These are phyloP conservation scores for Ecdyonurus torrentis DNA, from an alignment of 2,888 invertebrate genomes.

Conservation along the genomic window DNA sequence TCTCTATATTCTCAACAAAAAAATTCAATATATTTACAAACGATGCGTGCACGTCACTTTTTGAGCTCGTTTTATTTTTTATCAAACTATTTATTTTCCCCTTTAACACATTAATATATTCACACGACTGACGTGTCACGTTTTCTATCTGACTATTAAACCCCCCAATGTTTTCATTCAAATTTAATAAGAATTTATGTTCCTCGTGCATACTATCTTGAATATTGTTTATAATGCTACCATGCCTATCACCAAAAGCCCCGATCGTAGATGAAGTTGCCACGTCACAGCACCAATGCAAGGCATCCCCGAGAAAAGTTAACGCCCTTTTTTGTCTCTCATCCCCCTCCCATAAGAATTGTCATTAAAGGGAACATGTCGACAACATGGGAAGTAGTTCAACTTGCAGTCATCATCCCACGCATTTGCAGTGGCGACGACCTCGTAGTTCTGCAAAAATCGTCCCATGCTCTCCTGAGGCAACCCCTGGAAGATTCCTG, in stretches of 20 bases:
- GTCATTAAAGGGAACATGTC: background rate
- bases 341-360: background rate
- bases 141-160: background rate
- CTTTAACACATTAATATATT: no score
- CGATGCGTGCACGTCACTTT: no score
- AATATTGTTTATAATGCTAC: background rate
- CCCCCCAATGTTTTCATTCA: background rate
- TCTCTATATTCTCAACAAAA: no score
- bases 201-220: no score
- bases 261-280: background rate
- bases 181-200: background rate
- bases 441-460: background rate
- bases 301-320: background rate
- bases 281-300: background rate
- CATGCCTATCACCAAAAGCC: background rate
- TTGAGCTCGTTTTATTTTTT: no score
- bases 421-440: background rate
- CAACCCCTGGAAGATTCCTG: background rate
- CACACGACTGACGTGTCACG: no score
- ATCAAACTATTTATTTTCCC: no score
- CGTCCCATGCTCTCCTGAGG: background rate
- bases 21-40: no score
- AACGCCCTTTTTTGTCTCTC: background rate
- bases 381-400: background rate
- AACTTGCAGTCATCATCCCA: background rate